These are phyloP conservation scores for Ctenomys sociabilis DNA, from an alignment of 2,113 vertebrate species.

Conservation along the genomic window DNA sequence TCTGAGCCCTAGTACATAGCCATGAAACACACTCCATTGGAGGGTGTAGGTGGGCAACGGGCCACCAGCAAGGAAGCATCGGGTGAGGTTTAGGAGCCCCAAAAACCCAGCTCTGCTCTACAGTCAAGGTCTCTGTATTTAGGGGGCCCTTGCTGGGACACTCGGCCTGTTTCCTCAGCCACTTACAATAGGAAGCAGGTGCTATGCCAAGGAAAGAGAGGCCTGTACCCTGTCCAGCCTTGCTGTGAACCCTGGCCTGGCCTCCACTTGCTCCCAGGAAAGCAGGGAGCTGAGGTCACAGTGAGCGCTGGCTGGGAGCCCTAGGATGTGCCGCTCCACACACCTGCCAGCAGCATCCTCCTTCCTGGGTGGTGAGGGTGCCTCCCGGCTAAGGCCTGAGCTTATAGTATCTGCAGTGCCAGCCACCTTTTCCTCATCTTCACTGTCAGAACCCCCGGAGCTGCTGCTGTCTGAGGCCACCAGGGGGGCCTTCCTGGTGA, in stretches of 20 bases:
- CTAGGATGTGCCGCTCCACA: neutral
- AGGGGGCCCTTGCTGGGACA: neutral
- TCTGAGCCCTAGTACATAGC: rapidly evolving
- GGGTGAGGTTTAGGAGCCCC: neutral
- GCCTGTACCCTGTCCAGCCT: neutral
- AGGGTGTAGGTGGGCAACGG: neutral
- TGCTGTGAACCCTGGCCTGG: neutral
- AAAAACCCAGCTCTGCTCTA: neutral
- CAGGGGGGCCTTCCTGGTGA: conserved; percentile 86
- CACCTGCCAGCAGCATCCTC: conserved; percentile 90
- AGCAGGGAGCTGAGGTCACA: neutral
- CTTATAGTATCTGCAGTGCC: conserved; percentile 78
- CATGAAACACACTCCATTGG: rapidly evolving
- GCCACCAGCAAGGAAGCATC: neutral
- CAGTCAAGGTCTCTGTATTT: neutral
- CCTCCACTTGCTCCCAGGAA: neutral
- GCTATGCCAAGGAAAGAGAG: neutral
- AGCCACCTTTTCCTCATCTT: conserved; percentile 85
- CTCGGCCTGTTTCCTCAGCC: neutral
- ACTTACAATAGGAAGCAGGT: neutral
- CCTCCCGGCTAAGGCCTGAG: conserved; percentile 84
- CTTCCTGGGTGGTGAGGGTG: conserved; percentile 82
- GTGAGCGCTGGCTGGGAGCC: rapidly evolving
- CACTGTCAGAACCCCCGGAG: conserved; percentile 89
- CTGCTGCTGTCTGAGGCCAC: conserved; percentile 92